Evolutionary conservation across 2,113 vertebrate species (phyloP), one percentile per base, ranked within the genome.

Genomic region (Martes martes): DNA sequence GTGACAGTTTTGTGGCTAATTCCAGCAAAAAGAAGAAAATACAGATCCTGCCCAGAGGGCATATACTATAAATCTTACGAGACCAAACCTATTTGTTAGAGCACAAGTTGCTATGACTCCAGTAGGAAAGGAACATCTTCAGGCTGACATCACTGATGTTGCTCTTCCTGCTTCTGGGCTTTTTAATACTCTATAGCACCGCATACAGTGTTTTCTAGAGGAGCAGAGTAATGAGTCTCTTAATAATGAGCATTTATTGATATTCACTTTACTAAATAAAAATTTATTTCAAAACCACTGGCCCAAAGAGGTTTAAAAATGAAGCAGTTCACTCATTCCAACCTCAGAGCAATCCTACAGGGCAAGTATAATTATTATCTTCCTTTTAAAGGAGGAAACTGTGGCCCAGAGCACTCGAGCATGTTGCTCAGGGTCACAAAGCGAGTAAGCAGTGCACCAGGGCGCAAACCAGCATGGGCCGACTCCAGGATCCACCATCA

Each of bases 21-120:
- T 94, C 21, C 50, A 96, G 28, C 23, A 89, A 85, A 80, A 67
- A n/a, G 11, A 65, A 86, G 52, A 94, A 96, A 96, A 94, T 39
- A 61, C 2, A 89, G 39, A 61, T 76, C 19, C 13, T 7, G 50
- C 24, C 63, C 50, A 24, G 11, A 0, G 28, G 87, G n/a, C 36
- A 74, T 69, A 95, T 92, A 82, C 79, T 63, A 74, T 14, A 26
- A 95, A 45, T 55, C 55, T 42, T 42, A 59, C 1, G 39, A 67
- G n/a, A 94, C 6, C 73, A 65, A 85, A 63, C 57, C 79, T 15
- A 67, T 33, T 86, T 63, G 47, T 11, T 82, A 55, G 69, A 85
- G 67, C 31, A 26, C 1, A 1, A n/a, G 16, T 31, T 33, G 50
- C 33, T 67, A 59, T 71, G 63, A 81, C n/a, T 83, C 78, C 39